These are phyloP conservation scores for Verasper variegatus DNA, from an alignment of 2,113 vertebrate genomes.

Conservation along the genomic window DNA sequence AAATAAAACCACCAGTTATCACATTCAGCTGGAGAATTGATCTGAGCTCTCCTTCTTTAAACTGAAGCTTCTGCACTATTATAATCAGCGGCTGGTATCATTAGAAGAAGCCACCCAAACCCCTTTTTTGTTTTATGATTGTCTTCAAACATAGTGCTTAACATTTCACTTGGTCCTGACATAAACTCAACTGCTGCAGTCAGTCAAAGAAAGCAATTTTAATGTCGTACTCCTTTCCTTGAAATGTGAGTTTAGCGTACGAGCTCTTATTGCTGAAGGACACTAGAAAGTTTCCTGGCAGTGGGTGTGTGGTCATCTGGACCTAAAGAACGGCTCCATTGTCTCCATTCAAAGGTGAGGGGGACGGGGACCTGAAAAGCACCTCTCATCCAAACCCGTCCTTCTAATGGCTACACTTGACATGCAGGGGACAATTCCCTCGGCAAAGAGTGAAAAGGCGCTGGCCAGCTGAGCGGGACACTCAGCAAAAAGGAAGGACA, in stretches of 20 bases:
- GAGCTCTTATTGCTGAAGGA: constrained; percentile 33
- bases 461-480: constrained; percentile 76
- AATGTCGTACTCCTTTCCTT: constrained; percentile 50
- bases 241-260: constrained; percentile 48
- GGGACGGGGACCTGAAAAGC: constrained; percentile 76
- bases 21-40: too few relatives aligned
- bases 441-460: constrained; percentile 77
- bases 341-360: constrained; percentile 80
- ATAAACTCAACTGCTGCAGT: background rate
- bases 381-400: constrained; percentile 78
- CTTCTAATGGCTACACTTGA: constrained; percentile 80
- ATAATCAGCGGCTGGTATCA: too few relatives aligned
- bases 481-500: constrained; percentile 59
- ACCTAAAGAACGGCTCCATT: constrained; percentile 77
- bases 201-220: constrained; percentile 19
- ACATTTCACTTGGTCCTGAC: background rate
- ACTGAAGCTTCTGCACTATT: too few relatives aligned
- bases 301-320: constrained; percentile 71
- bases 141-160: background rate
- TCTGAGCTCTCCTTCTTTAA: too few relatives aligned
- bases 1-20: too few relatives aligned
- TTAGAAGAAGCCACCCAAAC: too few relatives aligned
- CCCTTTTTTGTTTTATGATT: too few relatives aligned
- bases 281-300: constrained; percentile 59
- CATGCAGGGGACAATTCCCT: constrained; percentile 79